Evolutionary conservation across 2,888 invertebrate genomes (phyloP).

Genomic region (Drosophila macrothrix): DNA sequence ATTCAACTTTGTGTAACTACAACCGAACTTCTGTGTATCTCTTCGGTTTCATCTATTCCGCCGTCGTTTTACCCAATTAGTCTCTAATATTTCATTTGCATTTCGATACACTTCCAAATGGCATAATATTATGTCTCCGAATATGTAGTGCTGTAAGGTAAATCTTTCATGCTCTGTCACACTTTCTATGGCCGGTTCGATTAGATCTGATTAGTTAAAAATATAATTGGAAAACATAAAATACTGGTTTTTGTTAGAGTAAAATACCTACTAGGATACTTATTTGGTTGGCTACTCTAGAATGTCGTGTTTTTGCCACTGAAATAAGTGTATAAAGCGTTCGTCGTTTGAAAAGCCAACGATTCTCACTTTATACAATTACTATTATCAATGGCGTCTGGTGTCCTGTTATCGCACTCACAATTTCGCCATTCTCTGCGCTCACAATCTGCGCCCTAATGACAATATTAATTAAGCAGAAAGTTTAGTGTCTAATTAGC

Average conservation of each 20-base stretch:
- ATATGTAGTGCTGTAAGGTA: background rate
- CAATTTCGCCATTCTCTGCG: conserved; percentile 11
- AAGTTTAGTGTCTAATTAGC: conserved; percentile 74
- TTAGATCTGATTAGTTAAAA: background rate
- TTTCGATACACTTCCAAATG: background rate
- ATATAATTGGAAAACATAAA: background rate
- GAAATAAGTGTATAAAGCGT: background rate
- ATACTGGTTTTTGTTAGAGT: rapidly evolving
- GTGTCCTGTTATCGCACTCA: conserved; percentile 4
- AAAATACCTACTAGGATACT: background rate
- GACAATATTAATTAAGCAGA: conserved; percentile 75
- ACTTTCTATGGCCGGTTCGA: background rate
- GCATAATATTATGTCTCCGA: background rate
- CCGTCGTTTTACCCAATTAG: conserved; percentile 1
- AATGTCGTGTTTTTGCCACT: background rate
- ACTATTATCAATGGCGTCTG: conserved; percentile 1
- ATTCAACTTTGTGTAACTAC: background rate
- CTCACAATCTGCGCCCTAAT: conserved; percentile 52
- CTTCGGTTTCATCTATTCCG: background rate
- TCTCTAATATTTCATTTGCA: background rate
- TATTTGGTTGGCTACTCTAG: background rate
- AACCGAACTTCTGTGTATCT: background rate
- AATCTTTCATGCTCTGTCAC: too few relatives aligned
- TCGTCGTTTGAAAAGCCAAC: background rate
- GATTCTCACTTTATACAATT: conserved; percentile 14